These are phyloP conservation scores for Anticlea derivata DNA, from an alignment of 2,888 invertebrate species.

Conservation along the genomic window DNA sequence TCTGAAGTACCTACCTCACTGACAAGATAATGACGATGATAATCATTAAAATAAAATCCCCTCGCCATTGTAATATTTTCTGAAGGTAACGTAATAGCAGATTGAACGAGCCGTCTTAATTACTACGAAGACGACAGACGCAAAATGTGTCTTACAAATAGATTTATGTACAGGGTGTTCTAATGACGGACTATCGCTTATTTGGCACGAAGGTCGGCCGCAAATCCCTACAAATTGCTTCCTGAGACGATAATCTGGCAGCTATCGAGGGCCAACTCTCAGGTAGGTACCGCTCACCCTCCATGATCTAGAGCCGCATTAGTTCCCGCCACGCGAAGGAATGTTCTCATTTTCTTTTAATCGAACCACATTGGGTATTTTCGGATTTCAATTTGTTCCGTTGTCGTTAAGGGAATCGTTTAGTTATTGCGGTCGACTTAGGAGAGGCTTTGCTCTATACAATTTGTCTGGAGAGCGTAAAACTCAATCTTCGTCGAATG, in stretches of 20 bases:
- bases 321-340: slow-evolving; percentile 60
- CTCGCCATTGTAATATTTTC: not conserved
- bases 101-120: not conserved
- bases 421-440: slow-evolving; percentile 45
- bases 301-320: slow-evolving; percentile 52
- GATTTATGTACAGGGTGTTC: slow-evolving; percentile 39
- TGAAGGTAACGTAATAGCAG: not conserved
- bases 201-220: slow-evolving; percentile 59
- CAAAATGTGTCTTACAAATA: slow-evolving; percentile 10
- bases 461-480: slow-evolving; percentile 39
- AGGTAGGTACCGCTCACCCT: slow-evolving; percentile 35
- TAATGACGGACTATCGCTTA: slow-evolving; percentile 59
- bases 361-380: slow-evolving; percentile 56
- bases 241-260: slow-evolving; percentile 71
- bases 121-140: not conserved
- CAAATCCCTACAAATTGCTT: slow-evolving; percentile 76
- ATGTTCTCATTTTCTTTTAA: slow-evolving; percentile 68
- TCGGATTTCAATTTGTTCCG: slow-evolving; percentile 59
- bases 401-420: slow-evolving; percentile 49
- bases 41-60: too few species aligned
- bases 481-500: slow-evolving; percentile 32
- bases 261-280: slow-evolving; percentile 52
- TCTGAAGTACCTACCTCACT: too few species aligned
- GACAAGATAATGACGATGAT: too few species aligned
- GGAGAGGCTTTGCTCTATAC: slow-evolving; percentile 35